These are phyloP conservation scores for Notolabrus celidotus DNA, from an alignment of 2,797 vertebrate genomes.

Conservation along the genomic window DNA sequence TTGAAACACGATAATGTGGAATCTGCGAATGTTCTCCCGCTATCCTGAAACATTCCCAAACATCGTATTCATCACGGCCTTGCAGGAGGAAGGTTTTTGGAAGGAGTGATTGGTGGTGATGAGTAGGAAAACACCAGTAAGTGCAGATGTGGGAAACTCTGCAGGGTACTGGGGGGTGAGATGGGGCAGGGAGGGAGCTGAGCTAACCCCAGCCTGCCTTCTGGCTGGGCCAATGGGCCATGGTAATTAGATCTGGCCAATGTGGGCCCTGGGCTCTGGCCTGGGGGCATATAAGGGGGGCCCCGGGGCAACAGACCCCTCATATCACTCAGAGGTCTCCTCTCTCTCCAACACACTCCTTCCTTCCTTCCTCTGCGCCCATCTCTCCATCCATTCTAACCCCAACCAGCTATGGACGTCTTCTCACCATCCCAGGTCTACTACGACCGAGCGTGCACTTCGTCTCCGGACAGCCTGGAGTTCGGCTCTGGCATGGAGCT, in stretches of 20 bases:
- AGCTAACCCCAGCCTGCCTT: constrained; percentile 82
- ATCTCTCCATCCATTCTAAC: constrained; percentile 35
- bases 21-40: constrained; percentile 8
- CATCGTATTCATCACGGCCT: constrained; percentile 46
- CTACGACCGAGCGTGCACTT: constrained; percentile 90
- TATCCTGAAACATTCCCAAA: constrained; percentile 42
- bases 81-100: constrained; percentile 47
- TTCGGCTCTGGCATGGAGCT: constrained; percentile 85
- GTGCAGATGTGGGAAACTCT: constrained; percentile 88
- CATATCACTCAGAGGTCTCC: constrained; percentile 86
- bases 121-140: constrained; percentile 84
- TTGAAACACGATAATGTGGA: constrained; percentile 7
- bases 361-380: constrained; percentile 38
- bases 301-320: constrained; percentile 80
- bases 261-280: constrained; percentile 87
- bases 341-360: constrained; percentile 54
- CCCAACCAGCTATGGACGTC: constrained; percentile 85
- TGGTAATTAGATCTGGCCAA: constrained; percentile 92
- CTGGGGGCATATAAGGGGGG: constrained; percentile 90
- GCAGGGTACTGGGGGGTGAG: constrained; percentile 82
- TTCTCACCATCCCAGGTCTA: constrained; percentile 93
- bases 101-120: constrained; percentile 55
- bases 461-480: constrained; percentile 90
- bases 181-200: constrained; percentile 81
- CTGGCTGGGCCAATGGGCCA: constrained; percentile 85